Percentiles rank a stretch among this genome's conserved stretches.
Evolutionary conservation across 2,113 vertebrate genomes (phyloP).

Genomic region (Stercorarius parasiticus): DNA sequence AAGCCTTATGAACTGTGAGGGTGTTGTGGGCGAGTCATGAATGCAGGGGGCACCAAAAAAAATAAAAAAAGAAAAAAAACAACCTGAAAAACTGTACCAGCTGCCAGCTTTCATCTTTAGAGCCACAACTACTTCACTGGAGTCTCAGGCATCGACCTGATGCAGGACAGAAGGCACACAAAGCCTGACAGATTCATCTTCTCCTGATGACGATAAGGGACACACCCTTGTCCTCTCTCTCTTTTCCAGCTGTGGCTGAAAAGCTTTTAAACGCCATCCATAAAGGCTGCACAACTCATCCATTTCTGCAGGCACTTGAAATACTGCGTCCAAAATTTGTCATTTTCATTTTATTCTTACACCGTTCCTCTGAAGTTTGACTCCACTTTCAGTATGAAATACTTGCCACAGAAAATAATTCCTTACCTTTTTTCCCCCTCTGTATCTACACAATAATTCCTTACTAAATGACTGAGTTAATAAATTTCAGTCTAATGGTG

Average conservation of each 20-base stretch:
- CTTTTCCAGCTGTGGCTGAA: background rate
- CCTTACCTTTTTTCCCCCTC: background rate
- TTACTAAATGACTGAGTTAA: conserved; percentile 14
- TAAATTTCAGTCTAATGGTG: background rate
- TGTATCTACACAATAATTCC: background rate
- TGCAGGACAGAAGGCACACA: background rate
- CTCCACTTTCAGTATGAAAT: background rate
- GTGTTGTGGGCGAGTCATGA: conserved; percentile 46
- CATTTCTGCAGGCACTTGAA: background rate
- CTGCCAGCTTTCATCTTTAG: background rate
- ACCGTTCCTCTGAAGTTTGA: background rate
- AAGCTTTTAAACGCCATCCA: background rate
- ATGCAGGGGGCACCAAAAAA: conserved; percentile 19
- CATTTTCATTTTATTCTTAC: background rate
- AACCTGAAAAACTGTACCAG: background rate
- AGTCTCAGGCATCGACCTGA: background rate
- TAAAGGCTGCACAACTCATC: background rate
- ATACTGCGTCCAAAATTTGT: background rate
- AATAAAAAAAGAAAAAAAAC: background rate
- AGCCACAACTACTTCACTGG: background rate
- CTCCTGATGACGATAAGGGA: background rate
- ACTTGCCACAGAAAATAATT: background rate
- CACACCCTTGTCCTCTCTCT: background rate
- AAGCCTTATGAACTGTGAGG: conserved; percentile 63
- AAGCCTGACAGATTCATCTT: background rate